Base-by-base conservation (phyloP, 2,113 vertebrate genomes). In the Pavo muticus region DNA sequence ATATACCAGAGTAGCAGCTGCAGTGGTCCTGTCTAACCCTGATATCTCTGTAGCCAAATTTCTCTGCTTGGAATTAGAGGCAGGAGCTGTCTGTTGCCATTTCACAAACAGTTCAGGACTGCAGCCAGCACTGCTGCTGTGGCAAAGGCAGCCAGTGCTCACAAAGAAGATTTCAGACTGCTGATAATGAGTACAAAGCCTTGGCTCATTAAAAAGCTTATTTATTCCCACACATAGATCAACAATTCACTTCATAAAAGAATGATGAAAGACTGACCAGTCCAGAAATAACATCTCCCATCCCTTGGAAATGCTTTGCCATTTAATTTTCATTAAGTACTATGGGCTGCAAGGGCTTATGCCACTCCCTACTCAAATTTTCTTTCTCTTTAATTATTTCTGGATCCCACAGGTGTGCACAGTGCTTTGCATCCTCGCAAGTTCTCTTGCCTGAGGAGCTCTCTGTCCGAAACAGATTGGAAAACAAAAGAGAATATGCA, bases 261-360 rank as follows among this genome's bases (percentile, higher is more conserved):
- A 77, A 90, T 93, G 90, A 96, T 88, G 93, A 95, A 95, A 93
- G 72, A 90, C 65, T 93, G 94, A 91, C 91, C 94, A 94, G 76
- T 78, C 73, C 93, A 95, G 90, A 94, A 90, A 91, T 94, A 88
- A 93, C 69, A 85, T 86, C 94, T 96, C 81, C 91, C 81, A 84
- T 61, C 24, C 90, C 40, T 75, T 88, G 63, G 57, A 91, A 95
- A 78, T 90, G 32, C 30, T 83, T 78, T 83, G 85, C 10, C 6
- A 76, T 82, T 95, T 94, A 82, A 75, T 91, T 97, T 86, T 86
- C 40, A 61, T 8, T 20, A 50, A 65, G 42, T 40, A 45, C 45
- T 88, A 27, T 21, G 37, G 61, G 70, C 83, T 94, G 61, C 48
- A 69, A 91, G 80, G 73, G 61, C 57, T 93, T 94, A 90, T 80